phyloP scores from a whole-genome alignment of 2,888 invertebrate genomes.

The Lasioglossum lativentre region DNA sequence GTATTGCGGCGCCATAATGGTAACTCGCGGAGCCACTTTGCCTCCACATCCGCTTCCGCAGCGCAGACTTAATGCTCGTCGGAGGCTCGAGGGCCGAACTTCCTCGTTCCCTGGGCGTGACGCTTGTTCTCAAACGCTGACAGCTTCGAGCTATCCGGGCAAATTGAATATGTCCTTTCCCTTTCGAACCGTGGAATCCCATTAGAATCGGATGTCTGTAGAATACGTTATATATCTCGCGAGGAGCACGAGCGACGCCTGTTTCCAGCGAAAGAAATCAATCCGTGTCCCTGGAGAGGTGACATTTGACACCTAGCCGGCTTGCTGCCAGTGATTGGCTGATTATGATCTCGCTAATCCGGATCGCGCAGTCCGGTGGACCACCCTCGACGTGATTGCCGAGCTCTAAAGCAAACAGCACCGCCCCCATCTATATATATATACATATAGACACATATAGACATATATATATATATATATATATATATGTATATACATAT shows the following conservation, averaged over 20 bases:
- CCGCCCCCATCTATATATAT: slow-evolving; percentile 40
- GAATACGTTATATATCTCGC: slow-evolving; percentile 5
- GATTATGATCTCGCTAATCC: slow-evolving; percentile 84
- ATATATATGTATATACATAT: background rate
- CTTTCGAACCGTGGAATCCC: slow-evolving; percentile 39
- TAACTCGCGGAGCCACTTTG: slow-evolving; percentile 63
- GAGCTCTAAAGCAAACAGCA: slow-evolving; percentile 80
- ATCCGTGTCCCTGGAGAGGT: slow-evolving; percentile 74
- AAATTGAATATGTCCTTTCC: slow-evolving; percentile 50
- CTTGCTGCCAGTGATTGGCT: slow-evolving; percentile 78
- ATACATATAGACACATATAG: too few species aligned
- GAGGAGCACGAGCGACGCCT: background rate
- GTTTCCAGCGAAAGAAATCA: slow-evolving; percentile 69
- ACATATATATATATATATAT: background rate
- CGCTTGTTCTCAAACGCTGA: slow-evolving; percentile 35
- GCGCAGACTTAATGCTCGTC: slow-evolving; percentile 53
- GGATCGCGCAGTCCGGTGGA: slow-evolving; percentile 70
- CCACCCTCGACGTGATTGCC: slow-evolving; percentile 80
- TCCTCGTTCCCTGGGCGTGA: slow-evolving; percentile 32
- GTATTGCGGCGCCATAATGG: slow-evolving; percentile 57
- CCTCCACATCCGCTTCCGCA: slow-evolving; percentile 65
- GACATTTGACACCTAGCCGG: slow-evolving; percentile 82
- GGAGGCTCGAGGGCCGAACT: slow-evolving; percentile 47
- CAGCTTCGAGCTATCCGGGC: slow-evolving; percentile 33
- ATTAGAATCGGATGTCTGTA: slow-evolving; percentile 53